These are phyloP conservation scores for Lutjanus campechanus DNA, from an alignment of 2,797 vertebrate species.

Conservation along the genomic window DNA sequence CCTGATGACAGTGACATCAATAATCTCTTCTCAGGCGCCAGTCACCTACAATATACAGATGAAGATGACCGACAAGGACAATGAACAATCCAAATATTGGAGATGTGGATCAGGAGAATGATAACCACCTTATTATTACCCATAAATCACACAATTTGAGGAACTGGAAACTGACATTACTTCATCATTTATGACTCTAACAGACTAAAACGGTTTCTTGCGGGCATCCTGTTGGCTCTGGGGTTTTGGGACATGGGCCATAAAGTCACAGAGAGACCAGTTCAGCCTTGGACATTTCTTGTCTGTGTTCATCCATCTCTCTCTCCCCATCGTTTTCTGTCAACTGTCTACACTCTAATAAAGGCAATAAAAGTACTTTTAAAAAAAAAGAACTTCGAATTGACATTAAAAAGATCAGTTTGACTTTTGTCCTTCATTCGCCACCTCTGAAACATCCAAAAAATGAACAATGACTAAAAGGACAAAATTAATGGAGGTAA, in stretches of 20 bases:
- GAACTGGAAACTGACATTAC: conserved; percentile 23
- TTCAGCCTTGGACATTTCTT: not conserved
- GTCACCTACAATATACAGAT: conserved; percentile 47
- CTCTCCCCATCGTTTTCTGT: conserved; percentile 8
- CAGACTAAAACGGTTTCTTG: conserved; percentile 12
- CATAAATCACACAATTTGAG: conserved; percentile 62
- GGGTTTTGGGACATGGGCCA: conserved; percentile 1
- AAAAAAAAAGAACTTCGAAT: not conserved
- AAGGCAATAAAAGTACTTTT: not conserved
- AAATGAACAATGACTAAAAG: not conserved
- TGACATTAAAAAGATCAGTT: not conserved
- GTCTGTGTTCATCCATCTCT: not conserved
- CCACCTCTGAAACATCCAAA: not conserved
- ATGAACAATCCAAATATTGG: conserved; percentile 71
- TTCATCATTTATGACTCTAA: conserved; percentile 31
- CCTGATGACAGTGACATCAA: conserved; percentile 74
- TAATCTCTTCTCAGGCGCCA: conserved; percentile 67
- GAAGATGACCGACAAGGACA: conserved; percentile 73
- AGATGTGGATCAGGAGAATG: conserved; percentile 65
- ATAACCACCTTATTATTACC: conserved; percentile 60
- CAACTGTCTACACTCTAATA: conserved; percentile 5
- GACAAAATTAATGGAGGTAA: not conserved
- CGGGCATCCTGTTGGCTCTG: not conserved
- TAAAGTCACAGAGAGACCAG: not conserved
- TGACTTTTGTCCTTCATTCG: not conserved